These are phyloP conservation scores for Cydia pomonella DNA, from an alignment of 1,140 invertebrate species.

Conservation along the genomic window DNA sequence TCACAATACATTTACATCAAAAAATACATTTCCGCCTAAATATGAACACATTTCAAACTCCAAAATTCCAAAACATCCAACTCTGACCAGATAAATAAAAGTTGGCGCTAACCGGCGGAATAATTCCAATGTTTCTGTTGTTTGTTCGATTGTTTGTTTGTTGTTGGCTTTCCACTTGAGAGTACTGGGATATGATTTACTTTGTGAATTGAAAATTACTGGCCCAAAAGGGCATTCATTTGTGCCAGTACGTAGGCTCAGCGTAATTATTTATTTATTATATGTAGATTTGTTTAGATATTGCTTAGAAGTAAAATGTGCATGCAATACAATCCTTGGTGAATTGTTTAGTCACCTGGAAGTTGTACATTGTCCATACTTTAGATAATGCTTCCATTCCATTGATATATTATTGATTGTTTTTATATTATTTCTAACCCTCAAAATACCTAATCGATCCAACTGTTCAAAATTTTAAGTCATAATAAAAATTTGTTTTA, in stretches of 20 bases:
- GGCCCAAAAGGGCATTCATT: neutral
- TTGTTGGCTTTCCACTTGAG: neutral
- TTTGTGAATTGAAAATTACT: neutral
- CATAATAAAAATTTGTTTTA: too few relatives aligned
- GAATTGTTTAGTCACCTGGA: too few relatives aligned
- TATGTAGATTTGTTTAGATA: neutral
- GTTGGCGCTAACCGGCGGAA: neutral
- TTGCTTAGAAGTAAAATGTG: too few relatives aligned
- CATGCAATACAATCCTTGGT: too few relatives aligned
- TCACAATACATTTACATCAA: neutral
- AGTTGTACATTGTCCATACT: too few relatives aligned
- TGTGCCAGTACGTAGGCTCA: neutral
- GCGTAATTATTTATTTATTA: neutral
- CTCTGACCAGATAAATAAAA: slow-evolving; percentile 10
- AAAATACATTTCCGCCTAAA: neutral
- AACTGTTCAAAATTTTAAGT: too few relatives aligned
- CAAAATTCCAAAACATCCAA: neutral
- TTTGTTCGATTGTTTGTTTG: neutral
- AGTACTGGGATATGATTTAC: slow-evolving; percentile 6
- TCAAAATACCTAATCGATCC: too few relatives aligned
- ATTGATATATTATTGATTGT: too few relatives aligned
- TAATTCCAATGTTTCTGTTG: slow-evolving; percentile 10
- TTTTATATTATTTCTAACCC: too few relatives aligned
- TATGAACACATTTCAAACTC: neutral
- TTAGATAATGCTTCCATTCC: too few relatives aligned